phyloP scores from a whole-genome alignment of 2,797 vertebrate species.

The Macropodus opercularis region DNA sequence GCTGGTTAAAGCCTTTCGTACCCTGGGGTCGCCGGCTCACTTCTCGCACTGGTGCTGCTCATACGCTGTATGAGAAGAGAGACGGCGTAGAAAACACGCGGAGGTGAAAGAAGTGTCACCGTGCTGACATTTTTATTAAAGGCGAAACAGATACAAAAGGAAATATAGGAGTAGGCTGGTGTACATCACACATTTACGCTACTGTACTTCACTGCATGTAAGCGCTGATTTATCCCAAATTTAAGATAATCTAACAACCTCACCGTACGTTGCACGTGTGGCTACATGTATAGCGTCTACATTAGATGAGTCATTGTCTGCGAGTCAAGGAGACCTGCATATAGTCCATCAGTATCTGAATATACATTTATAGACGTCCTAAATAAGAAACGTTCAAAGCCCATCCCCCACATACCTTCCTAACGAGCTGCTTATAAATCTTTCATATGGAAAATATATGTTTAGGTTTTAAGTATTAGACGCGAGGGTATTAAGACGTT shows the following conservation, averaged over 20 bases:
- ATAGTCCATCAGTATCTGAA: constrained; percentile 13
- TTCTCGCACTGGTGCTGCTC: constrained; percentile 47
- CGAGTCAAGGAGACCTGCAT: constrained; percentile 11
- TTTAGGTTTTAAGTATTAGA: constrained; percentile 34
- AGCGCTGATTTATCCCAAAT: no score
- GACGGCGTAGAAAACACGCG: constrained; percentile 29
- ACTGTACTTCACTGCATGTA: no score
- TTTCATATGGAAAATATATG: constrained; percentile 34
- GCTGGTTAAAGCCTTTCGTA: constrained; percentile 73
- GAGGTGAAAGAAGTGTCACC: constrained; percentile 35
- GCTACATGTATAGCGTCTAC: no score
- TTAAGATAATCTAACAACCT: no score
- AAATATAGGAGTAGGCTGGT: no score
- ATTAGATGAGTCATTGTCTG: constrained; percentile 12
- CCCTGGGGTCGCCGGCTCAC: constrained; percentile 66
- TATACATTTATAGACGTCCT: no score
- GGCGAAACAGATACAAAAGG: constrained; percentile 10
- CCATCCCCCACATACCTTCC: neutral
- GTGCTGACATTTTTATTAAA: constrained; percentile 27
- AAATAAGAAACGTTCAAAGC: no score
- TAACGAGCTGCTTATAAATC: constrained; percentile 57
- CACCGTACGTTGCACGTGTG: no score
- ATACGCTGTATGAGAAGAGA: constrained; percentile 50
- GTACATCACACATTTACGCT: no score
- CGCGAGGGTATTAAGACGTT: constrained; percentile 5